Evolutionary conservation across 2,888 invertebrate genomes (phyloP).

Genomic region (Xestobium rufovillosum): DNA sequence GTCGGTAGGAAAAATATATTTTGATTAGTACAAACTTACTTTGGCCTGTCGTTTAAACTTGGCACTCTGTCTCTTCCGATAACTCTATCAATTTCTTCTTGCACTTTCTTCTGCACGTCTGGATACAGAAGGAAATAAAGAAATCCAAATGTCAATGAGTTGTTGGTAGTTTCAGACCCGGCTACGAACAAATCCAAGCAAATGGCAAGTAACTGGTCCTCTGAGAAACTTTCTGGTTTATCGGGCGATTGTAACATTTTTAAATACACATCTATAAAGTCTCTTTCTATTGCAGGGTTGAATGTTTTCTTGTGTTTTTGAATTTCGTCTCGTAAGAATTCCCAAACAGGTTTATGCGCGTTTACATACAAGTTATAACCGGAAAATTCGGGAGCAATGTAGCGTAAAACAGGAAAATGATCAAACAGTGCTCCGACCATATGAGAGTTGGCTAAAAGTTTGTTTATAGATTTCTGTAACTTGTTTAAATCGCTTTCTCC

Average conservation of each 20-base stretch:
- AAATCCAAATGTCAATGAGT: constrained; percentile 70
- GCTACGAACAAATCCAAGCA: constrained; percentile 84
- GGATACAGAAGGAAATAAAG: constrained; percentile 65
- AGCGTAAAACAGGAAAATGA: constrained; percentile 66
- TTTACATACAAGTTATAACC: constrained; percentile 68
- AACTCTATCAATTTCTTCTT: constrained; percentile 68
- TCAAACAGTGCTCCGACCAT: constrained; percentile 77
- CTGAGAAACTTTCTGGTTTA: constrained; percentile 53
- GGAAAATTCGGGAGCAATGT: constrained; percentile 65
- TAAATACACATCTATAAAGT: constrained; percentile 77
- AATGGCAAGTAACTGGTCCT: constrained; percentile 68
- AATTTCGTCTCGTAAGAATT: constrained; percentile 64
- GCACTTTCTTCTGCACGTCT: constrained; percentile 65
- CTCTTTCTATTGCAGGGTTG: constrained; percentile 56
- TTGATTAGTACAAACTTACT: constrained; percentile 51
- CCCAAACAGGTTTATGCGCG: constrained; percentile 64
- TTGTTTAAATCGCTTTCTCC: constrained; percentile 61
- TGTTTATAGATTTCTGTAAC: constrained; percentile 60
- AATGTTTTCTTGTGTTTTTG: constrained; percentile 61
- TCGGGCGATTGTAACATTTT: constrained; percentile 56
- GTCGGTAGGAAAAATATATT: background rate
- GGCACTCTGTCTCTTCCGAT: constrained; percentile 64
- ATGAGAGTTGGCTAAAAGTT: constrained; percentile 65
- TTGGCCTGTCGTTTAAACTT: constrained; percentile 59
- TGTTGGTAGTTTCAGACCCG: constrained; percentile 79